phyloP scores from a whole-genome alignment of 2,797 vertebrate species.

The Sebastiscus tertius region DNA sequence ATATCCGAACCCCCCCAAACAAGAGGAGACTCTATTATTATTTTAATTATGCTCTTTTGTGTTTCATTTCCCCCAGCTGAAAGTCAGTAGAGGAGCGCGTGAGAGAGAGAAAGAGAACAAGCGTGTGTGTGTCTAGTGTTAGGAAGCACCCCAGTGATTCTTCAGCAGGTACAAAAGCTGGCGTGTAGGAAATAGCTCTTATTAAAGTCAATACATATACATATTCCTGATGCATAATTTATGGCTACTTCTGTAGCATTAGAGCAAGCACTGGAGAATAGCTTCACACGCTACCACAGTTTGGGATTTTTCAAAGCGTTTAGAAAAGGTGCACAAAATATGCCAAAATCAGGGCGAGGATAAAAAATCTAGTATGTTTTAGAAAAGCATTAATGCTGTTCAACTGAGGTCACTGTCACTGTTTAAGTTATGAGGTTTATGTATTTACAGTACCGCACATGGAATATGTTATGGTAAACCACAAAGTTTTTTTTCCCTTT shows the following conservation, averaged over 20 bases:
- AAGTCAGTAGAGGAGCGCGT: slow-evolving; percentile 53
- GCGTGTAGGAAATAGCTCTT: slow-evolving; percentile 80
- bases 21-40: slow-evolving; percentile 77
- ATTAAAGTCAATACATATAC: slow-evolving; percentile 86
- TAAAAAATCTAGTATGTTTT: slow-evolving; percentile 31
- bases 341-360: slow-evolving; percentile 49
- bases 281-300: slow-evolving; percentile 67
- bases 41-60: slow-evolving; percentile 83
- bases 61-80: slow-evolving; percentile 70
- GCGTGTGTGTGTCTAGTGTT: slow-evolving; percentile 50
- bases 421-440: neutral
- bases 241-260: slow-evolving; percentile 81
- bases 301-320: slow-evolving; percentile 80
- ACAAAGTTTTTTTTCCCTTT: neutral
- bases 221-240: slow-evolving; percentile 88
- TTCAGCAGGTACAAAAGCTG: slow-evolving; percentile 80
- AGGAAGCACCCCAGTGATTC: slow-evolving; percentile 80
- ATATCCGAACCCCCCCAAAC: slow-evolving; percentile 63
- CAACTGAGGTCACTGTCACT: slow-evolving; percentile 30
- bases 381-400: slow-evolving; percentile 21
- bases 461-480: neutral
- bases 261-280: slow-evolving; percentile 77
- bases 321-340: slow-evolving; percentile 68
- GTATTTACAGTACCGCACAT: neutral
- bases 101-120: slow-evolving; percentile 43